phyloP scores from a whole-genome alignment of 2,113 vertebrate genomes.

The Isurus oxyrinchus region DNA sequence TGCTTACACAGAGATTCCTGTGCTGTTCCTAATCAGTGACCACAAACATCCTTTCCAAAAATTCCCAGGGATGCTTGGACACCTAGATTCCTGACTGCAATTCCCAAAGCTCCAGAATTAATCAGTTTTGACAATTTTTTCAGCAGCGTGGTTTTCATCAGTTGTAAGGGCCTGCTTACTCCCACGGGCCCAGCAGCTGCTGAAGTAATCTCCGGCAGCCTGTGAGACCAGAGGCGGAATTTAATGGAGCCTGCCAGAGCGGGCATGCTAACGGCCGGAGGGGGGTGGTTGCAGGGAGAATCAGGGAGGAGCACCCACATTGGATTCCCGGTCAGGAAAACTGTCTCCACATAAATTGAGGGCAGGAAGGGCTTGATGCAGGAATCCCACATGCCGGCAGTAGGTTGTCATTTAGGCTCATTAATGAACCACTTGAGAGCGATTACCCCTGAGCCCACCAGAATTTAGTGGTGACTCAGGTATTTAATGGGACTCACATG shows the following conservation, averaged over 20 bases:
- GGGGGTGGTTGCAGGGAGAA: not conserved
- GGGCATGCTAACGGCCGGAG: not conserved
- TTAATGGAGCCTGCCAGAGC: not conserved
- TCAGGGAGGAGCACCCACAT: not conserved
- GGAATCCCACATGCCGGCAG: too few species aligned
- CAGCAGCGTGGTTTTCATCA: not conserved
- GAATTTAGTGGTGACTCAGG: too few species aligned
- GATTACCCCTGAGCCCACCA: too few species aligned
- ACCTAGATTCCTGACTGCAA: not conserved
- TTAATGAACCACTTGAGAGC: too few species aligned
- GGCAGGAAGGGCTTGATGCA: too few species aligned
- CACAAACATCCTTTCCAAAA: constrained; percentile 34
- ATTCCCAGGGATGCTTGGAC: constrained; percentile 29
- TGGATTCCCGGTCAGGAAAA: not conserved
- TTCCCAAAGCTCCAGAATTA: constrained; percentile 23
- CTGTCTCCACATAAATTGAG: not conserved
- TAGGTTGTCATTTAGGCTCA: too few species aligned
- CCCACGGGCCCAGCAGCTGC: not conserved
- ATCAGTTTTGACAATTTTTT: not conserved
- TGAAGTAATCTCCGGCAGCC: not conserved
- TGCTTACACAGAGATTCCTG: constrained; percentile 25
- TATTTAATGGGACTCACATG: too few species aligned
- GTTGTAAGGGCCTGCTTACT: not conserved
- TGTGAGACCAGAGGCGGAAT: not conserved
- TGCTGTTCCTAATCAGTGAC: constrained; percentile 3